Percentiles rank a stretch among this genome's conserved stretches.
phyloP scores from a whole-genome alignment of 2,888 invertebrate species.

The Epicampocera succincta region DNA sequence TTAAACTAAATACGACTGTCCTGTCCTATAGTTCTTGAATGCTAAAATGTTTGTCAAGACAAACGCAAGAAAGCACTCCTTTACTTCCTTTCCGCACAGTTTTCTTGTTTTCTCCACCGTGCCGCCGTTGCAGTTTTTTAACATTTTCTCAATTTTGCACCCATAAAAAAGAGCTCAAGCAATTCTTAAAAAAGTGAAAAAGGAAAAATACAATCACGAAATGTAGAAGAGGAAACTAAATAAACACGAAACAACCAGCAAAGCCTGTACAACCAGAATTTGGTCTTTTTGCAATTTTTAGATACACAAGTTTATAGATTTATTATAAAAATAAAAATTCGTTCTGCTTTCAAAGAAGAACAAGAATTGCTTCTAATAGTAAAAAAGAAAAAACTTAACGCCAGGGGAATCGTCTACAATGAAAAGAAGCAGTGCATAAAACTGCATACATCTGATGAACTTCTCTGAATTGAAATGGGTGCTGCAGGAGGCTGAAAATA shows the following conservation, averaged over 20 bases:
- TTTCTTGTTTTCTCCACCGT: slow-evolving; percentile 27
- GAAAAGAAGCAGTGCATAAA: slow-evolving; percentile 43
- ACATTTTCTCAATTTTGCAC: slow-evolving; percentile 47
- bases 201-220: slow-evolving; percentile 29
- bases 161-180: slow-evolving; percentile 59
- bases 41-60: neutral
- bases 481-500: slow-evolving; percentile 48
- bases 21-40: too few species aligned
- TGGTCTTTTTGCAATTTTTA: slow-evolving; percentile 56
- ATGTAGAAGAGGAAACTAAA: slow-evolving; percentile 53
- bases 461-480: slow-evolving; percentile 34
- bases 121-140: slow-evolving; percentile 36
- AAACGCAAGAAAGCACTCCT: slow-evolving; percentile 18
- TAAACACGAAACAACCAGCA: slow-evolving; percentile 52
- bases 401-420: slow-evolving; percentile 45
- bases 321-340: slow-evolving; percentile 20
- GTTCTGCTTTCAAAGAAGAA: neutral
- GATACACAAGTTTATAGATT: slow-evolving; percentile 53
- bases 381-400: slow-evolving; percentile 31
- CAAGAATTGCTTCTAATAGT: slow-evolving; percentile 27
- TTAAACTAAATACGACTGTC: too few species aligned
- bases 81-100: neutral
- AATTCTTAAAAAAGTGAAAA: slow-evolving; percentile 30
- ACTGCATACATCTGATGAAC: slow-evolving; percentile 22
- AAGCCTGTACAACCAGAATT: slow-evolving; percentile 66